Evolutionary conservation across 2,797 vertebrate species (phyloP).

Genomic region (Squalus acanthias): DNA sequence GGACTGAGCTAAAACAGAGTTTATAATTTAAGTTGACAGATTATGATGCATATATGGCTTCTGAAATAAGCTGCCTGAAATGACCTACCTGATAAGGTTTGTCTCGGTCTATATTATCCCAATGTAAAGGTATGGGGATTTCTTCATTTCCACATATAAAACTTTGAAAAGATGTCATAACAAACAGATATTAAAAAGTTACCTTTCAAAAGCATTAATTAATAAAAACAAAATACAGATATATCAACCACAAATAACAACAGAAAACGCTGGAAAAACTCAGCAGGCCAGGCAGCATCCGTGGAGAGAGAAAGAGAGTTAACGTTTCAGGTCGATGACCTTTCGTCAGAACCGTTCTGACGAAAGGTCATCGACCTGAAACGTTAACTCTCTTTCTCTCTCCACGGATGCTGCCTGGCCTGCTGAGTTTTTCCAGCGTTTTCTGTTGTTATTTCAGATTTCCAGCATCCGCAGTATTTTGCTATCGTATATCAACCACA

Average conservation of each 20-base stretch:
- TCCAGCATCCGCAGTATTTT: no score
- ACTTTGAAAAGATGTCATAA: conserved; percentile 58
- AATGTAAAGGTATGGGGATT: conserved; percentile 85
- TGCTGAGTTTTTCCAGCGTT: no score
- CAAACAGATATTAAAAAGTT: conserved; percentile 35
- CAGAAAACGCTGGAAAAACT: no score
- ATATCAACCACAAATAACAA: not conserved
- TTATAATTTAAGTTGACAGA: not conserved
- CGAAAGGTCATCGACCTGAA: no score
- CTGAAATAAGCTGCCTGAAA: conserved; percentile 32
- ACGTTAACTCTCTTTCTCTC: no score
- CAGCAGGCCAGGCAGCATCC: no score
- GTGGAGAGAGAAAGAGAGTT: no score
- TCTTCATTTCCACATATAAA: conserved; percentile 94
- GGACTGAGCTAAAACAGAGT: conserved; percentile 70
- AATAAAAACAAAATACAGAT: not conserved
- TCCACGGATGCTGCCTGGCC: no score
- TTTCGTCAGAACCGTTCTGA: no score
- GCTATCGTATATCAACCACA: not conserved
- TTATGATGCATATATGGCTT: not conserved
- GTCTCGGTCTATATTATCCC: conserved; percentile 88
- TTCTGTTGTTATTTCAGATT: no score
- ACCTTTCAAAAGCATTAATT: not conserved
- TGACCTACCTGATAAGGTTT: conserved; percentile 81
- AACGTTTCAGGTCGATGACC: not conserved